Conservation (phyloP, 2,888 invertebrate species). For the Oxystoma pomonae region DNA sequence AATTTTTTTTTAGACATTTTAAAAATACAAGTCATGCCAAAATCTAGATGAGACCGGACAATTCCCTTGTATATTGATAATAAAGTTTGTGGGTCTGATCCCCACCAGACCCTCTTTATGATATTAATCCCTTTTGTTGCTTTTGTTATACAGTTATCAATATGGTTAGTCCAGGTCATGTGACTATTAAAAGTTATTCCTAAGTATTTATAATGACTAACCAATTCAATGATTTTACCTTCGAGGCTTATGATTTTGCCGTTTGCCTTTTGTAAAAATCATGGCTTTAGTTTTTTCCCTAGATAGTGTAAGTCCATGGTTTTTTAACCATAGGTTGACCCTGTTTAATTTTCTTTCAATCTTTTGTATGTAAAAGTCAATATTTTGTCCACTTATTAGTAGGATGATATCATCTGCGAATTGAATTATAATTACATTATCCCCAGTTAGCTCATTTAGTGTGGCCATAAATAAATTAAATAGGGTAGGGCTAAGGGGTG, state of each 20-base stretch:
- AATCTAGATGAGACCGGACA: neutral
- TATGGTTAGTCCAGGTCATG: neutral
- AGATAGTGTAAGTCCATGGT: neutral
- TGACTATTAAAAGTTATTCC: neutral
- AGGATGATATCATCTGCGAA: neutral
- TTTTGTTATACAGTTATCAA: neutral
- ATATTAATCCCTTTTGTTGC: neutral
- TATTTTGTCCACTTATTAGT: neutral
- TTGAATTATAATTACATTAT: neutral
- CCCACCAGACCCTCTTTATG: constrained; percentile 2
- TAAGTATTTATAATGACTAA: neutral
- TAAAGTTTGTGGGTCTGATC: neutral
- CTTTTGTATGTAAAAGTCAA: neutral
- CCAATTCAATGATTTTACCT: neutral
- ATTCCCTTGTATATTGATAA: neutral
- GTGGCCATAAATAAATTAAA: neutral
- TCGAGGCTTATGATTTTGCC: neutral
- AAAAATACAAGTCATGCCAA: neutral
- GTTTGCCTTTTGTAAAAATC: neutral
- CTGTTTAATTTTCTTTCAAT: neutral
- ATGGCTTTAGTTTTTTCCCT: neutral
- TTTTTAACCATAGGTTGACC: neutral
- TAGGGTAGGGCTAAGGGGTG: neutral
- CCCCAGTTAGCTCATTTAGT: neutral
- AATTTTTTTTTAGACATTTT: neutral